Evolutionary conservation across 2,113 vertebrate genomes (phyloP).

Genomic region (Otolemur garnettii): DNA sequence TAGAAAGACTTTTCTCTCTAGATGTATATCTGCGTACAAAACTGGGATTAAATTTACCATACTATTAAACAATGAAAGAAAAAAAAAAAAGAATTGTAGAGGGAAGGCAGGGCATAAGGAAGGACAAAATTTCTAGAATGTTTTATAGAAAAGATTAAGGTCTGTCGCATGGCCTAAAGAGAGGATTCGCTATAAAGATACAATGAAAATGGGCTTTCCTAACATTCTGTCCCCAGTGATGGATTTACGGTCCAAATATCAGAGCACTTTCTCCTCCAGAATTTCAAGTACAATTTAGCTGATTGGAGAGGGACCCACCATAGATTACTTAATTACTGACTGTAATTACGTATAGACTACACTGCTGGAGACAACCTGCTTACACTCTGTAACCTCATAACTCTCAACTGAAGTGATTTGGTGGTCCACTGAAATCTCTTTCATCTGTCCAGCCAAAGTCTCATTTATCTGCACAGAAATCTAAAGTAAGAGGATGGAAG

Average conservation of each 20-base stretch:
- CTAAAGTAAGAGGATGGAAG: constrained; percentile 38
- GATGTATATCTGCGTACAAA: background rate
- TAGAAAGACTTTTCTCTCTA: background rate
- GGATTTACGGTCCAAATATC: background rate
- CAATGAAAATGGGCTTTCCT: background rate
- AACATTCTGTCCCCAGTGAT: background rate
- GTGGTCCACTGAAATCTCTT: constrained; percentile 59
- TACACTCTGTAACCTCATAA: constrained; percentile 47
- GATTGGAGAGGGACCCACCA: constrained; percentile 22
- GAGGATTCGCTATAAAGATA: background rate
- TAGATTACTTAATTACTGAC: constrained; percentile 50
- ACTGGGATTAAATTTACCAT: background rate
- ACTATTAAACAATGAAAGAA: background rate
- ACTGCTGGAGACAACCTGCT: constrained; percentile 65
- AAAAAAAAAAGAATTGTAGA: background rate
- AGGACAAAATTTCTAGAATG: background rate
- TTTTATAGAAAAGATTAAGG: constrained; percentile 36
- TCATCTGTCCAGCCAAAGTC: constrained; percentile 53
- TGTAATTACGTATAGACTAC: constrained; percentile 52
- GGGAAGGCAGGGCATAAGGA: background rate
- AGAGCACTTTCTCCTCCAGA: constrained; percentile 45
- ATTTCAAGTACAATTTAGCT: constrained; percentile 57
- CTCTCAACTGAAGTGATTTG: constrained; percentile 48
- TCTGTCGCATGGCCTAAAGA: background rate
- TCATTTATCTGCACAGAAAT: constrained; percentile 56